Conservation (phyloP, 2,113 vertebrate genomes). For the Cottus gobio region DNA sequence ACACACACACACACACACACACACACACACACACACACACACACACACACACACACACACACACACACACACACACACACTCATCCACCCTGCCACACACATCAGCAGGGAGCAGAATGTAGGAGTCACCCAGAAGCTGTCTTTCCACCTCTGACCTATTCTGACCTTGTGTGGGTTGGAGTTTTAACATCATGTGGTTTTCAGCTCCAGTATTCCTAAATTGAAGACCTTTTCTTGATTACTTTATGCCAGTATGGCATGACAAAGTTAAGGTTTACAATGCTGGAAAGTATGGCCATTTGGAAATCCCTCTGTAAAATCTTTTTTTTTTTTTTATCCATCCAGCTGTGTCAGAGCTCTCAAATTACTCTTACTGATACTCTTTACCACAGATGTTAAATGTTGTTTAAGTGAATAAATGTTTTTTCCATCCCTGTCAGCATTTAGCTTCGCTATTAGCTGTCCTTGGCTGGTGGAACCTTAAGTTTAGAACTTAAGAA, state of each 20-base stretch:
- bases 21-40: too few relatives aligned
- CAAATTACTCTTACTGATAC: conserved; percentile 19
- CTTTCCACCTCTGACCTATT: conserved; percentile 68
- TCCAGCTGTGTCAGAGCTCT: conserved; percentile 13
- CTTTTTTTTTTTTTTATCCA: conserved; percentile 10
- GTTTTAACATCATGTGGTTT: conserved; percentile 17
- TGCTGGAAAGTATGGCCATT: background rate
- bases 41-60: conserved; percentile 10
- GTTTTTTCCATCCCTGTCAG: conserved; percentile 55
- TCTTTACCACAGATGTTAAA: conserved; percentile 38
- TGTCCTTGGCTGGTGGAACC: conserved; percentile 14
- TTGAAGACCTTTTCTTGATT: background rate
- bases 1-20: background rate
- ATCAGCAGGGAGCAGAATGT: conserved; percentile 35
- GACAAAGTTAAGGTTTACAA: background rate
- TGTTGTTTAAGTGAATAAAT: conserved; percentile 44
- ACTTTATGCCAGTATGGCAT: background rate
- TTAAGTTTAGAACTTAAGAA: conserved; percentile 27
- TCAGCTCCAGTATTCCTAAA: background rate
- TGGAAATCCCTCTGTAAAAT: conserved; percentile 2
- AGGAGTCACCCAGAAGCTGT: conserved; percentile 39
- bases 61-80: conserved; percentile 1
- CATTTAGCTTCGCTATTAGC: conserved; percentile 32
- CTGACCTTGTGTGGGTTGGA: conserved; percentile 29
- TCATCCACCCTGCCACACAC: background rate